Evolutionary conservation across 1,140 invertebrate genomes (phyloP).

Genomic region (Aradophagus sp.): DNA sequence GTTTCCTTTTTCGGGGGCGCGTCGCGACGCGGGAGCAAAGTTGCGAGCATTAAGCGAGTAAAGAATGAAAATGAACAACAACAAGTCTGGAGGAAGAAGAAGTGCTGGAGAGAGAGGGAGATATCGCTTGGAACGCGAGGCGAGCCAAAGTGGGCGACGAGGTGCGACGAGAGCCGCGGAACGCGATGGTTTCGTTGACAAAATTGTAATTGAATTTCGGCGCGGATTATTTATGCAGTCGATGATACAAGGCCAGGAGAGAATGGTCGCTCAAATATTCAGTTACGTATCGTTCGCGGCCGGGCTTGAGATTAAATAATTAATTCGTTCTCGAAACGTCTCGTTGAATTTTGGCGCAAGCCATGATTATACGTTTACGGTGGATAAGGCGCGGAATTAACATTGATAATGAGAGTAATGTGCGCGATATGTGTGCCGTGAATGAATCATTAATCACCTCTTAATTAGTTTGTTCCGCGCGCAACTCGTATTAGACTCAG

Average conservation of each 20-base stretch:
- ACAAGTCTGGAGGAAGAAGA: too few species aligned
- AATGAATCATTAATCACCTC: slow-evolving; percentile 53
- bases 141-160: too few species aligned
- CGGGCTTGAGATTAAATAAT: slow-evolving; percentile 47
- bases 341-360: slow-evolving; percentile 32
- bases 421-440: slow-evolving; percentile 34
- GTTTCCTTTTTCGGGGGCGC: too few species aligned
- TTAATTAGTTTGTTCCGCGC: slow-evolving; percentile 46
- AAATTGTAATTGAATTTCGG: slow-evolving; percentile 23
- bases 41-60: too few species aligned
- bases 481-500: slow-evolving; percentile 32
- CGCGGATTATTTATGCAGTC: slow-evolving; percentile 11
- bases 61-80: too few species aligned
- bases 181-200: too few species aligned
- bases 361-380: slow-evolving; percentile 46
- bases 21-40: too few species aligned
- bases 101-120: too few species aligned
- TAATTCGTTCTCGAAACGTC: slow-evolving; percentile 51
- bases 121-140: too few species aligned
- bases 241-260: slow-evolving; percentile 9
- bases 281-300: slow-evolving; percentile 23
- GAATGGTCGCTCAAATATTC: slow-evolving; percentile 24
- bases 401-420: slow-evolving; percentile 51
- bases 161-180: too few species aligned
- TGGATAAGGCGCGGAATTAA: slow-evolving; percentile 46